Conservation (phyloP, 2,797 vertebrate genomes). For the Toxotes lorentzi region DNA sequence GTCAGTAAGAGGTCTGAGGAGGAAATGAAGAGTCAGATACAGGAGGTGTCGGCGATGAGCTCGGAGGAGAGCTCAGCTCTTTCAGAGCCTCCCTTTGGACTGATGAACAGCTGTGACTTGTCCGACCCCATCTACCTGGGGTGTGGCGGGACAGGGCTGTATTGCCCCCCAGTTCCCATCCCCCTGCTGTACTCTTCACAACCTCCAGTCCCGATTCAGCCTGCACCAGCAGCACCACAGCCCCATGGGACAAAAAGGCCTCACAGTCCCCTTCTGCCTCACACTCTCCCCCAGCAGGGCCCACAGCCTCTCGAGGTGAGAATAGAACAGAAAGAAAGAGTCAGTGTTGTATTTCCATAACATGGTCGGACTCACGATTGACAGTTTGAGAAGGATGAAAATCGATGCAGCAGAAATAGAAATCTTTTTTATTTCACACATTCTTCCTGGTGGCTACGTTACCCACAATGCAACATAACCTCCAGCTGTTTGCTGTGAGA, state of each 20-base stretch:
- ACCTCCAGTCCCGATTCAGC: constrained; percentile 49
- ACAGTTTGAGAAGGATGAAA: neutral
- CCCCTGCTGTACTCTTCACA: constrained; percentile 60
- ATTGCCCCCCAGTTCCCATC: constrained; percentile 48
- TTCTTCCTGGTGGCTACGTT: neutral
- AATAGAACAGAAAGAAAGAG: neutral
- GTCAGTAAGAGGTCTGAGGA: constrained; percentile 27
- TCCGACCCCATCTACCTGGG: constrained; percentile 68
- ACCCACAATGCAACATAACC: neutral
- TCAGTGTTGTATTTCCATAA: neutral
- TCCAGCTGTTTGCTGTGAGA: neutral
- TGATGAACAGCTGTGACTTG: constrained; percentile 66
- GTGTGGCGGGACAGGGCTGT: constrained; percentile 51
- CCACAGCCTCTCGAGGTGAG: constrained; percentile 76
- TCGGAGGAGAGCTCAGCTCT: constrained; percentile 49
- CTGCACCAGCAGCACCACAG: constrained; percentile 53
- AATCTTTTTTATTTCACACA: neutral
- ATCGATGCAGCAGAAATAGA: neutral
- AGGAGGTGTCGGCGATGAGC: constrained; percentile 36
- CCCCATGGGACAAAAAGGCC: constrained; percentile 67
- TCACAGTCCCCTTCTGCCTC: constrained; percentile 56
- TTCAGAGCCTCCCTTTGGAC: constrained; percentile 51
- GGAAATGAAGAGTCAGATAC: constrained; percentile 27
- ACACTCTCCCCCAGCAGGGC: constrained; percentile 52
- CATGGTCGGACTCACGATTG: neutral